A percentile compares a stretch with the other conserved stretches of the same genome.
Evolutionary conservation across 2,888 invertebrate species (phyloP).

Genomic region (Hesperia comma): DNA sequence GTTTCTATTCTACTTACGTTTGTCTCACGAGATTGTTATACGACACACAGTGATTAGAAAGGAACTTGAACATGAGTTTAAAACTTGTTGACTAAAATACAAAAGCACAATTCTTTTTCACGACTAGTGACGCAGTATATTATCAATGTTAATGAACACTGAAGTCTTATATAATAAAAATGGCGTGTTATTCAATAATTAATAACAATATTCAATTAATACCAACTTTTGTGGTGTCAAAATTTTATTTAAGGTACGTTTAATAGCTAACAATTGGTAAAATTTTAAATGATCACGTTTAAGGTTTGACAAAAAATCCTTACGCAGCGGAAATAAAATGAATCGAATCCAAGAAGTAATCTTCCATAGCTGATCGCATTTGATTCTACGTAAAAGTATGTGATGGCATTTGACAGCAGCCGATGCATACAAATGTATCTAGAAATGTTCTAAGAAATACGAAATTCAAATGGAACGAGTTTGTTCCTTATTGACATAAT

Average conservation of each 20-base stretch:
- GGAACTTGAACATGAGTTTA: too few species aligned
- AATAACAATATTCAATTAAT: too few species aligned
- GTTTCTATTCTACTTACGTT: neutral
- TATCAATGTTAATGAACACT: too few species aligned
- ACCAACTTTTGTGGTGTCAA: neutral
- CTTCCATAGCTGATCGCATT: neutral
- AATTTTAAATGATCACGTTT: too few species aligned
- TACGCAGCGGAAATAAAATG: neutral
- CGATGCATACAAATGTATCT: conserved; percentile 3
- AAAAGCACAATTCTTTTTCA: too few species aligned
- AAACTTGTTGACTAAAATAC: too few species aligned
- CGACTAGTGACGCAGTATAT: too few species aligned
- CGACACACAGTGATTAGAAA: too few species aligned
- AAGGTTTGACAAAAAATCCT: neutral
- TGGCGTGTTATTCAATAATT: too few species aligned
- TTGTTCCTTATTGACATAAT: neutral
- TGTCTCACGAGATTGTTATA: too few species aligned
- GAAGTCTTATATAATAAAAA: too few species aligned
- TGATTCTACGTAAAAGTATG: conserved; percentile 1
- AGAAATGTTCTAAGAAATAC: neutral
- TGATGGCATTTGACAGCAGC: neutral
- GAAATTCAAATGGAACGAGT: neutral
- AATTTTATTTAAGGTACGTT: neutral
- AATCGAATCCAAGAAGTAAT: neutral
- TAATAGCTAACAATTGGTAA: neutral